Evolutionary conservation across 2,888 invertebrate genomes (phyloP).

Genomic region (Tridacna gigas): DNA sequence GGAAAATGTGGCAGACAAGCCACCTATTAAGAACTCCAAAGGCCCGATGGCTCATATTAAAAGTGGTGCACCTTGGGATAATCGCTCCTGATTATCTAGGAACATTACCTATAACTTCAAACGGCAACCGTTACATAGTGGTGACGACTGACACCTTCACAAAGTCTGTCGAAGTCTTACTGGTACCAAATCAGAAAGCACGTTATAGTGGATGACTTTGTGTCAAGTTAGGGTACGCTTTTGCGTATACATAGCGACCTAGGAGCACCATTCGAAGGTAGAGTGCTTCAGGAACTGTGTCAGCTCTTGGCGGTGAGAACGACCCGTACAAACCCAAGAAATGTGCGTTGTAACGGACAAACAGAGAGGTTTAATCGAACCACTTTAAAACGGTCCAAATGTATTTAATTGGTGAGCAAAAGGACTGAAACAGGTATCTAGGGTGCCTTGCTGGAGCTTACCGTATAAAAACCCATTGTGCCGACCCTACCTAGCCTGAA

Average conservation of each 20-base stretch:
- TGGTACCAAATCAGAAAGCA: too few species aligned
- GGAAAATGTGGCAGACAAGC: too few species aligned
- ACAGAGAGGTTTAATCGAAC: slow-evolving; percentile 58
- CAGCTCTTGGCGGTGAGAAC: background rate
- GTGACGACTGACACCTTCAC: too few species aligned
- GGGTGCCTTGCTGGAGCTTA: slow-evolving; percentile 58
- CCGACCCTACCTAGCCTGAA: slow-evolving; percentile 51
- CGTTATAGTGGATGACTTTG: too few species aligned
- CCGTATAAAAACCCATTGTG: slow-evolving; percentile 37
- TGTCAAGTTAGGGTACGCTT: too few species aligned
- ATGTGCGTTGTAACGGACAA: slow-evolving; percentile 44
- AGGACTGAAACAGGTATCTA: slow-evolving; percentile 52
- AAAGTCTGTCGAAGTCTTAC: too few species aligned
- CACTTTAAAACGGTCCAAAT: slow-evolving; percentile 51
- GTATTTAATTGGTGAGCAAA: slow-evolving; percentile 47
- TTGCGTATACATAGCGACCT: background rate
- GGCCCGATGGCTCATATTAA: too few species aligned
- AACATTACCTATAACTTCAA: too few species aligned
- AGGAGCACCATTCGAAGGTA: background rate
- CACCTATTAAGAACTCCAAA: too few species aligned
- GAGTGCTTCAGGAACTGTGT: background rate
- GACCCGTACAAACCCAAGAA: background rate
- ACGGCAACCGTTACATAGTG: too few species aligned
- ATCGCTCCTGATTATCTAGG: too few species aligned
- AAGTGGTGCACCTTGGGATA: too few species aligned